Percentiles rank a stretch among this genome's conserved stretches.
phyloP scores from a whole-genome alignment of 1,140 invertebrate genomes.

The Eufriesea mexicana region DNA sequence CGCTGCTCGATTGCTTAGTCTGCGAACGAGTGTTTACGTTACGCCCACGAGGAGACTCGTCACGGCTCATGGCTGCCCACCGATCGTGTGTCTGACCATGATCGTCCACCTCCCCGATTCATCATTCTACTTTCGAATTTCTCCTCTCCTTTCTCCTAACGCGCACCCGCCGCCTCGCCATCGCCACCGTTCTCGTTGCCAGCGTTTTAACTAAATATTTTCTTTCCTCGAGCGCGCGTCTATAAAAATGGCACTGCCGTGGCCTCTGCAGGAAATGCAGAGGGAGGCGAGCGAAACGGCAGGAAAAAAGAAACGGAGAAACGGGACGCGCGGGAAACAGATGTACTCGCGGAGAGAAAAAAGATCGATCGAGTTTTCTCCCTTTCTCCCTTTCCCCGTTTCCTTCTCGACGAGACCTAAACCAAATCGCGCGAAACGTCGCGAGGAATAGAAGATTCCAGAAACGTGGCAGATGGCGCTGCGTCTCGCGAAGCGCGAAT shows the following conservation, averaged over 20 bases:
- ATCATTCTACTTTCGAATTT: conserved; percentile 38
- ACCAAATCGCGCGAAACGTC: neutral
- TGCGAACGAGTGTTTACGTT: conserved; percentile 44
- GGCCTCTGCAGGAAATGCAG: neutral
- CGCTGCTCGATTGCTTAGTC: conserved; percentile 43
- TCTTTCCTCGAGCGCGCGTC: neutral
- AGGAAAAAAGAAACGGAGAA: no score
- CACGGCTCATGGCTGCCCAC: neutral
- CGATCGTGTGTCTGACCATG: conserved; percentile 21
- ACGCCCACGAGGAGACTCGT: conserved; percentile 24
- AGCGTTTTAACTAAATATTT: conserved; percentile 23
- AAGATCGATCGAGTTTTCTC: neutral
- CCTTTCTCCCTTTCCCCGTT: neutral
- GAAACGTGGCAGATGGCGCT: neutral
- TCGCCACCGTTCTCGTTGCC: no score
- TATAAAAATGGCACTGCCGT: neutral
- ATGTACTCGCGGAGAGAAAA: neutral
- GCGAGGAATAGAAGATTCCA: neutral
- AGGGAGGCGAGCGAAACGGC: neutral
- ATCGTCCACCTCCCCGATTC: conserved; percentile 18
- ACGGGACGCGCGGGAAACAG: neutral
- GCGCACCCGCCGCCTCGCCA: neutral
- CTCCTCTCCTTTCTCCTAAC: conserved; percentile 20
- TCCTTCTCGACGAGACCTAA: no score
- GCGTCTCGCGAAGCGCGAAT: neutral